phyloP scores from a whole-genome alignment of 2,888 invertebrate genomes.

The Hydrotaea diabolus region DNA sequence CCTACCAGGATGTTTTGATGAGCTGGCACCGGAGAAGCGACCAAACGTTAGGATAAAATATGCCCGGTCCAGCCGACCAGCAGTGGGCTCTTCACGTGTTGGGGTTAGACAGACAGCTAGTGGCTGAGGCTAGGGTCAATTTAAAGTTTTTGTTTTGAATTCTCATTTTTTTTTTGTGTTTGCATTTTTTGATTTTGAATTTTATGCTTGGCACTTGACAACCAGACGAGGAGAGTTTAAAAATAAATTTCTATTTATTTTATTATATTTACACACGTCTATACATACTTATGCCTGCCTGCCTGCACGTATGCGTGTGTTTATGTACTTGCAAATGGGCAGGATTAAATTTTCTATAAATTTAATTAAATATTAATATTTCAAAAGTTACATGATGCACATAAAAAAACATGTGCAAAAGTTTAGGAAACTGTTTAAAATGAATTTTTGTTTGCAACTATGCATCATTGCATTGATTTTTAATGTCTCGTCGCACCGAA shows the following conservation, averaged over 20 bases:
- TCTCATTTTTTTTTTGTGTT: constrained; percentile 9
- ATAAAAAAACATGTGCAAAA: constrained; percentile 20
- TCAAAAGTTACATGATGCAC: constrained; percentile 21
- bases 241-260: constrained; percentile 52
- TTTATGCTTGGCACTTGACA: constrained; percentile 67
- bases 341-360: constrained; percentile 62
- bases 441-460: neutral
- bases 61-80: neutral
- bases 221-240: constrained; percentile 60
- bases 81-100: neutral
- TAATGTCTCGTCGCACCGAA: neutral
- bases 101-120: neutral
- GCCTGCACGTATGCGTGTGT: neutral
- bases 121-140: constrained; percentile 17
- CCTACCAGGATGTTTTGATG: neutral
- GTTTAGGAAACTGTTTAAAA: constrained; percentile 34
- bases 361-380: constrained; percentile 61
- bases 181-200: constrained; percentile 53
- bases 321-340: constrained; percentile 30
- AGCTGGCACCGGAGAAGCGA: neutral
- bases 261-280: constrained; percentile 39
- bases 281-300: no score
- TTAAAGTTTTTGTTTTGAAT: constrained; percentile 12
- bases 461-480: constrained; percentile 22
- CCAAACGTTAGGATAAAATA: neutral